Percentiles rank a stretch among this genome's conserved stretches.
These are phyloP conservation scores for Ennomos erosarius DNA, from an alignment of 2,888 invertebrate species.

Conservation along the genomic window DNA sequence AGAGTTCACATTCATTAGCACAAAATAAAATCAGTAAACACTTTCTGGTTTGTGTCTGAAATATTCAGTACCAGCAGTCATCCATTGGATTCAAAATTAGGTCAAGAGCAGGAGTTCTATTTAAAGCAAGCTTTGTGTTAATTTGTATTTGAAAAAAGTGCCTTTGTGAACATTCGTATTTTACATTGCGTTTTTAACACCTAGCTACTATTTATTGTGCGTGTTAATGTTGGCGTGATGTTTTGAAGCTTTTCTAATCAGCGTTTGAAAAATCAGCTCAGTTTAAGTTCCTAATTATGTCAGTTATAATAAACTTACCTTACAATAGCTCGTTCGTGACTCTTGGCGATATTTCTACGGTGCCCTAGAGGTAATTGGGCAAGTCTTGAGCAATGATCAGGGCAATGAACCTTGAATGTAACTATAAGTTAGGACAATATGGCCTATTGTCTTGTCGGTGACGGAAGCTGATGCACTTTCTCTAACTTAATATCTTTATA, in stretches of 20 bases:
- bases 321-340: conserved; percentile 23
- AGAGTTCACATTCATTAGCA: no score
- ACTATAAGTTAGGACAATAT: conserved; percentile 14
- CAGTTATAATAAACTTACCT: neutral
- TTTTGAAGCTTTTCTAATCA: conserved; percentile 27
- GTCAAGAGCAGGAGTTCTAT: conserved; percentile 13
- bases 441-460: conserved; percentile 40
- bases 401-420: conserved; percentile 29
- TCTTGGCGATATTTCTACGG: conserved; percentile 42
- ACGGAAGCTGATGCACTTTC: conserved; percentile 7
- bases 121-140: neutral
- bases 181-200: conserved; percentile 3
- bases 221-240: conserved; percentile 16
- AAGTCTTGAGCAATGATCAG: conserved; percentile 37
- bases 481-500: no score
- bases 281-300: neutral
- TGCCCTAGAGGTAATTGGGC: conserved; percentile 43
- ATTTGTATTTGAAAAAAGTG: conserved; percentile 8
- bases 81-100: conserved; percentile 9
- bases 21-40: no score
- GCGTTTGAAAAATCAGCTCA: neutral
- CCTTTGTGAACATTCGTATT: conserved; percentile 4
- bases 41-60: neutral
- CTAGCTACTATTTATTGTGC: conserved; percentile 9
- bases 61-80: neutral